Conservation (phyloP, 1,140 invertebrate genomes). For the Aporrectodea caliginosa region DNA sequence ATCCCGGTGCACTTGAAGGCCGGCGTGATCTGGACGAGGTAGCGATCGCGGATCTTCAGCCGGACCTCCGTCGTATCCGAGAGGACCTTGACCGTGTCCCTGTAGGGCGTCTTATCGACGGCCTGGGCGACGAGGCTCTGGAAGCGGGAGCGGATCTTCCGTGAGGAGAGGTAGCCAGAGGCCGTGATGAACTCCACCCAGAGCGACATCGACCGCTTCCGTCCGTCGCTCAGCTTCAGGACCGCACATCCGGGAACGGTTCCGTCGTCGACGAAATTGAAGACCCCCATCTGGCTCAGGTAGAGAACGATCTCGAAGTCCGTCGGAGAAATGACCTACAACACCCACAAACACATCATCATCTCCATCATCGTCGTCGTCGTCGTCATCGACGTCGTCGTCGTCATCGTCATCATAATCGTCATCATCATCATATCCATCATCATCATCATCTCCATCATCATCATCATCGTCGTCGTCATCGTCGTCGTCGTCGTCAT, state of each 20-base stretch:
- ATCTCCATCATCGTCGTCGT: slow-evolving; percentile 4
- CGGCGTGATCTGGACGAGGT: slow-evolving; percentile 71
- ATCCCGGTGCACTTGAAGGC: slow-evolving; percentile 87
- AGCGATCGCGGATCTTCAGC: slow-evolving; percentile 77
- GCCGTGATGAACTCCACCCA: slow-evolving; percentile 97
- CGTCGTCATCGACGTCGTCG: background rate
- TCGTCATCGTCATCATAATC: slow-evolving; percentile 1
- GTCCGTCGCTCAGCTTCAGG: slow-evolving; percentile 83
- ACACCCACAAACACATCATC: slow-evolving; percentile 40
- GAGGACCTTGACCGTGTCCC: slow-evolving; percentile 84
- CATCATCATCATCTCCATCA: too few relatives aligned
- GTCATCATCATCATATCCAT: slow-evolving; percentile 7
- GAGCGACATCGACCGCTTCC: slow-evolving; percentile 90
- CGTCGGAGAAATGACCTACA: slow-evolving; percentile 72
- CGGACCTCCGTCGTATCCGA: slow-evolving; percentile 84
- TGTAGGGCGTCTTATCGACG: slow-evolving; percentile 82
- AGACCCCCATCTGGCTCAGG: slow-evolving; percentile 91
- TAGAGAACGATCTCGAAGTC: slow-evolving; percentile 93
- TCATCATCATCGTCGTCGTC: too few relatives aligned
- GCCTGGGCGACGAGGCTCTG: slow-evolving; percentile 87
- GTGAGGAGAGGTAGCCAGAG: slow-evolving; percentile 83
- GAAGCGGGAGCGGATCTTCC: slow-evolving; percentile 87
- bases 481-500: too few relatives aligned
- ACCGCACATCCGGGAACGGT: slow-evolving; percentile 87
- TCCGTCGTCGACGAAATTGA: slow-evolving; percentile 93